Conservation (phyloP, 2,797 vertebrate genomes). For the Chelmon rostratus region DNA sequence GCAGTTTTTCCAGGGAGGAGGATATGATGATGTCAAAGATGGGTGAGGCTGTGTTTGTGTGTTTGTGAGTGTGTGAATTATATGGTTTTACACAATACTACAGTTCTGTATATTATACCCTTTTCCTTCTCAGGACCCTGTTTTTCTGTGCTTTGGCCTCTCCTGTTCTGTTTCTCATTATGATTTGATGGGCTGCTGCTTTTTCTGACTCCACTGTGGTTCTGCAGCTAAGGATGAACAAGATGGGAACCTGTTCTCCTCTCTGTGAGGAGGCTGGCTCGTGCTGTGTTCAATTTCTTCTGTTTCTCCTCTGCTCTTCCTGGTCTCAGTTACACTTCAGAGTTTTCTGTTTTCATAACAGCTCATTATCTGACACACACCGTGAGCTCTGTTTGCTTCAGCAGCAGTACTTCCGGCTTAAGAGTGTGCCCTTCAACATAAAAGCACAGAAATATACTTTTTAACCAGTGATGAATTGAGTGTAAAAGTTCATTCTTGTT, state of each 20-base stretch:
- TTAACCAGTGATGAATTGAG: too few relatives aligned
- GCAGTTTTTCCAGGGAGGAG: neutral
- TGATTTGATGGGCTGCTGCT: slow-evolving; percentile 11
- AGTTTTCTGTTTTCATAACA: neutral
- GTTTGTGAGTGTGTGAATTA: neutral
- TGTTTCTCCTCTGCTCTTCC: neutral
- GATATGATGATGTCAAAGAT: neutral
- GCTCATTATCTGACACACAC: neutral
- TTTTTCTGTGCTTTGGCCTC: slow-evolving; percentile 12
- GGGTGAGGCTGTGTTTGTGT: slow-evolving; percentile 5
- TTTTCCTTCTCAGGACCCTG: neutral
- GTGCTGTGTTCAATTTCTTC: neutral
- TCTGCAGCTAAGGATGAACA: slow-evolving; percentile 34
- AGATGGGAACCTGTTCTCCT: neutral
- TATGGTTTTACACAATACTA: neutral
- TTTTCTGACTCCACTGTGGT: slow-evolving; percentile 22
- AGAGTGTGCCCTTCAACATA: slow-evolving; percentile 35
- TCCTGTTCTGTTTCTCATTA: slow-evolving; percentile 5
- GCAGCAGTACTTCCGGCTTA: slow-evolving; percentile 21
- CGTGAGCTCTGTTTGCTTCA: neutral
- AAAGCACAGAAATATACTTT: slow-evolving; percentile 24
- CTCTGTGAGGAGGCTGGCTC: neutral
- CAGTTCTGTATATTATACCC: neutral
- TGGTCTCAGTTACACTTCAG: neutral
- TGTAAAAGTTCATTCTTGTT: neutral